Conservation (phyloP, 2,888 invertebrate genomes). For the Drosophila sordidula region DNA sequence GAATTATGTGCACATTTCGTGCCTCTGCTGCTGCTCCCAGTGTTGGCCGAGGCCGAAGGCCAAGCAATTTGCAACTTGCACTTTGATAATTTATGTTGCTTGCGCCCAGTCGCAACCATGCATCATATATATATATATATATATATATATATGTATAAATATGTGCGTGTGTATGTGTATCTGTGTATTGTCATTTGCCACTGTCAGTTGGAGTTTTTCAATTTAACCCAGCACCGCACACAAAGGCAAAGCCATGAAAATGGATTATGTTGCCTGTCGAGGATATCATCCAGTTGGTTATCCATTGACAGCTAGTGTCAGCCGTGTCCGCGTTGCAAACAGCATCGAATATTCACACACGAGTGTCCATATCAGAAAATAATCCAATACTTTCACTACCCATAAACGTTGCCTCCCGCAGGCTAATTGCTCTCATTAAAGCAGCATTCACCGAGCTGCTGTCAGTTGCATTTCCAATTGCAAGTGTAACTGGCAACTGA, state of each 20-base stretch:
- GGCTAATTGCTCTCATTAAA: slow-evolving; percentile 64
- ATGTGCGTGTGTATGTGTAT: slow-evolving; percentile 1
- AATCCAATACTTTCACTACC: slow-evolving; percentile 7
- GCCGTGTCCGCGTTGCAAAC: background rate
- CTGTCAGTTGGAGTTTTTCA: slow-evolving; percentile 43
- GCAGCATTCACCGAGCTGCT: slow-evolving; percentile 35
- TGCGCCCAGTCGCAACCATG: slow-evolving; percentile 44
- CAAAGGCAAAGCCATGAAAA: slow-evolving; percentile 48
- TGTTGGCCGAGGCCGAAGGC: slow-evolving; percentile 58
- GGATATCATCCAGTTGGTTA: slow-evolving; percentile 41
- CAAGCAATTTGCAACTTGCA: slow-evolving; percentile 76
- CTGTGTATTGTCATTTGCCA: slow-evolving; percentile 13
- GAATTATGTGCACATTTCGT: slow-evolving; percentile 76
- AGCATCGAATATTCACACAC: slow-evolving; percentile 6
- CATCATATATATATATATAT: slow-evolving; percentile 30
- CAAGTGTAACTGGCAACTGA: slow-evolving; percentile 22
- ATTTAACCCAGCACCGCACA: slow-evolving; percentile 45
- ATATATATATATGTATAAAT: background rate
- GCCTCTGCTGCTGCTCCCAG: slow-evolving; percentile 26
- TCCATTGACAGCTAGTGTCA: slow-evolving; percentile 44
- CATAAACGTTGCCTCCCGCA: slow-evolving; percentile 14
- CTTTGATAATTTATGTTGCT: slow-evolving; percentile 76
- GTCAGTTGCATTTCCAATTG: slow-evolving; percentile 28
- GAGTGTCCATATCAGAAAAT: background rate
- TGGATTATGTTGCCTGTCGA: slow-evolving; percentile 66